These are phyloP conservation scores for Egretta garzetta DNA, from an alignment of 2,113 vertebrate species.

Conservation along the genomic window DNA sequence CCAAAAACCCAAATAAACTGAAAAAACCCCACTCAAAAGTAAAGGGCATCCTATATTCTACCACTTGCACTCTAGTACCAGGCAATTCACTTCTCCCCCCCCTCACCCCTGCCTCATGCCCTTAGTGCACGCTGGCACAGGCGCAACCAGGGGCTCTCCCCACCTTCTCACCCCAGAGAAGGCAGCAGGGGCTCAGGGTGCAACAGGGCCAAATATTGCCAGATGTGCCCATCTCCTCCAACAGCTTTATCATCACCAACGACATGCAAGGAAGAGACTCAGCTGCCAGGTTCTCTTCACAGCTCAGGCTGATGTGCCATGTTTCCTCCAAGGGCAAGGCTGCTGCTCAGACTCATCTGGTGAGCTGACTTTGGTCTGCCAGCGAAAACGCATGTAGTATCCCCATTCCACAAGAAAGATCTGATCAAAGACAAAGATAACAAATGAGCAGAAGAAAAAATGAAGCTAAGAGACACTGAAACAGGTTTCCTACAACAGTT, in stretches of 20 bases:
- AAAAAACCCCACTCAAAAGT: fast-evolving
- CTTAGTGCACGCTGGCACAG: fast-evolving
- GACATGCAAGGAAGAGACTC: background rate
- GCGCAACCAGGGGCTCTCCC: background rate
- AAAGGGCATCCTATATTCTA: background rate
- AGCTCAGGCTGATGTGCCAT: background rate
- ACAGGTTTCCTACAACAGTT: background rate
- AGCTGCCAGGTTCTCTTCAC: background rate
- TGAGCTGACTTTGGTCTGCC: background rate
- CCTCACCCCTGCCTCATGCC: background rate
- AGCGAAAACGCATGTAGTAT: background rate
- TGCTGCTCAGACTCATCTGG: background rate
- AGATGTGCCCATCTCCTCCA: background rate
- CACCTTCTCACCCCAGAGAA: background rate
- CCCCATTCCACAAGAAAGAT: background rate
- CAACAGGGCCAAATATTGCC: background rate
- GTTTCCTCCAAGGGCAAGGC: background rate
- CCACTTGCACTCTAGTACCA: background rate
- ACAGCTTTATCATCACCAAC: background rate
- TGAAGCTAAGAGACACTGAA: background rate
- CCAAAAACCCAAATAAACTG: background rate
- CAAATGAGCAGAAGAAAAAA: background rate
- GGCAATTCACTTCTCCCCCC: background rate
- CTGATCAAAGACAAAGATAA: background rate
- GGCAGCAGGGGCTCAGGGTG: background rate